phyloP scores from a whole-genome alignment of 2,113 vertebrate species.

The Pimephales promelas region DNA sequence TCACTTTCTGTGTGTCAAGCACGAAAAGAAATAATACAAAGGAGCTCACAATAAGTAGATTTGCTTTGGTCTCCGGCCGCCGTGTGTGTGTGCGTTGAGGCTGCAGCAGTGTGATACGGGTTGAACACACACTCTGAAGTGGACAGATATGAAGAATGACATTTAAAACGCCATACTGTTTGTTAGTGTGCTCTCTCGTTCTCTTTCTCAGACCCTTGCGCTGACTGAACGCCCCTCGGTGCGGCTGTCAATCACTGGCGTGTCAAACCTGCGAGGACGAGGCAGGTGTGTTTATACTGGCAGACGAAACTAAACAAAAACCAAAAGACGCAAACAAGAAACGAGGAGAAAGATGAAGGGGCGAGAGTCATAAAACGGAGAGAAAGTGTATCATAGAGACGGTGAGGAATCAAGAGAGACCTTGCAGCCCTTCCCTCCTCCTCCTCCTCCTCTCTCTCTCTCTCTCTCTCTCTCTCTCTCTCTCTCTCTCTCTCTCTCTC shows the following conservation, averaged over 20 bases:
- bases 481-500: constrained; percentile 4
- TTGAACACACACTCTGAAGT: constrained; percentile 57
- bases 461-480: constrained; percentile 13
- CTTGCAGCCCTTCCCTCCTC: constrained; percentile 27
- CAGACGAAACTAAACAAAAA: constrained; percentile 30
- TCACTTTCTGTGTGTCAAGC: constrained; percentile 48
- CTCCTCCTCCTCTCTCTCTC: not conserved
- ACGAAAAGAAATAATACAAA: constrained; percentile 51
- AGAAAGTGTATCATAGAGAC: constrained; percentile 45
- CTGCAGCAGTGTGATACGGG: constrained; percentile 49
- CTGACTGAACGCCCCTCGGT: constrained; percentile 27
- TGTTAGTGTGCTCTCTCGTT: constrained; percentile 33
- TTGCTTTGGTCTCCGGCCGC: constrained; percentile 43
- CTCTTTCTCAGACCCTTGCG: not conserved
- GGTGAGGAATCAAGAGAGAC: constrained; percentile 52
- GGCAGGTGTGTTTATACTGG: constrained; percentile 50
- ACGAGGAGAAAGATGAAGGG: constrained; percentile 26
- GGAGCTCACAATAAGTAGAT: constrained; percentile 51
- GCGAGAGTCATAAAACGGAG: constrained; percentile 34
- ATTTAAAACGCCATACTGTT: constrained; percentile 44
- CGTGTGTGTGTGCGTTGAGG: constrained; percentile 32
- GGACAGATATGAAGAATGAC: constrained; percentile 56
- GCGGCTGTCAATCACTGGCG: constrained; percentile 46
- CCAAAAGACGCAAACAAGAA: constrained; percentile 29
- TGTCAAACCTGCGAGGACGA: constrained; percentile 43